Evolutionary conservation across 2,888 invertebrate species (phyloP), one percentile per base, ranked within the genome.

Genomic region (Thymelicus lineola): DNA sequence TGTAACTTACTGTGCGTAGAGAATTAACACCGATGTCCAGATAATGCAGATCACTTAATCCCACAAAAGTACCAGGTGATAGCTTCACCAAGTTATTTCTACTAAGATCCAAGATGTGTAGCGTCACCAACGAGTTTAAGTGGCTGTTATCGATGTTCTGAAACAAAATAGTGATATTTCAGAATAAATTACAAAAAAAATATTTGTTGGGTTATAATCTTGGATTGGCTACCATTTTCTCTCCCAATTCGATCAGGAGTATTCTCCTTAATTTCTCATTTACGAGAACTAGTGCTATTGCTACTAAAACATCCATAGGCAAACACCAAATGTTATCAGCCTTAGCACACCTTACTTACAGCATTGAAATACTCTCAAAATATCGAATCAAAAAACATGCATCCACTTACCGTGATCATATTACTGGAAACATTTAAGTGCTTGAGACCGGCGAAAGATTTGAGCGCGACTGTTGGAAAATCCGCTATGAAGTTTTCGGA

Each of bases 1-100:
- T 50, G 0, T 20, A 53, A 50, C 95, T 94, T 92, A 98, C 98
- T 78, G 98, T 98, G 84, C 98, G 94, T 58, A 98, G 90, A 3
- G 97, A 97, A 84, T 98, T 98, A 45, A 98, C 96, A 74, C 98
- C 97, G 14, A 98, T 94, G 81, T 98, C 97, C 75, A 98, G 94
- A 80, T 96, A 96, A 69, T 95, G 94, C 17, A 98, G 88, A 66
- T 95, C 95, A 7, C 94, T 94, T 66, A 98, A 93, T 3, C 96
- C 96, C 12, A 96, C 95, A 85, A 98, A 98, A 0, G 97, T 97
- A 71, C 97, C 97, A 0, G 97, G 96, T 0, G 96, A 96, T 66
- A 98, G 95, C 75, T 97, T 97, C 10, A 96, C 96, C 17, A 98
- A 95, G 80, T 96, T 96, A 85, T 98, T 98, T 74, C 97, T 94